Evolutionary conservation across 2,888 invertebrate genomes (phyloP).

Genomic region (Drosophila paranaensis): DNA sequence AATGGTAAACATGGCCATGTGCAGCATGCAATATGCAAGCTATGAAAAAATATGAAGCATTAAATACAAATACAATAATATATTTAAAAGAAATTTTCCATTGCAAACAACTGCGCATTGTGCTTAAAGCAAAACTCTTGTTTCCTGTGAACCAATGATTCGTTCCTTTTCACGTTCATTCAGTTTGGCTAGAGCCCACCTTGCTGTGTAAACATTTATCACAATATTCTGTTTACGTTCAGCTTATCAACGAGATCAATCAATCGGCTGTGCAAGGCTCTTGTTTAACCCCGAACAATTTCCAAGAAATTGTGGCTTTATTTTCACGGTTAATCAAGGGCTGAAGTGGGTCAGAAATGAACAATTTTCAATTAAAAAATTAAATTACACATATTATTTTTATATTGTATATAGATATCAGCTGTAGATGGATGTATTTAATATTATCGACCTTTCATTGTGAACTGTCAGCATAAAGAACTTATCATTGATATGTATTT

Average conservation of each 20-base stretch:
- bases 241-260: not conserved
- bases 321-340: not conserved
- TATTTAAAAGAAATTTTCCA: constrained; percentile 33
- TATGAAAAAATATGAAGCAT: constrained; percentile 36
- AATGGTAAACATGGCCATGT: constrained; percentile 54
- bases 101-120: not conserved
- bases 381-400: too few relatives aligned
- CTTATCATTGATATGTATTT: not conserved
- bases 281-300: not conserved
- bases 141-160: constrained; percentile 4
- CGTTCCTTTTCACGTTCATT: not conserved
- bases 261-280: not conserved
- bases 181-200: not conserved
- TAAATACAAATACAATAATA: constrained; percentile 49
- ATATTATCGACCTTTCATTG: not conserved
- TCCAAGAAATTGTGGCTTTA: not conserved
- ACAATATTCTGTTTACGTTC: not conserved
- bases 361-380: not conserved
- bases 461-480: not conserved
- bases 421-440: too few relatives aligned
- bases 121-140: not conserved
- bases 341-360: not conserved
- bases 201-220: not conserved
- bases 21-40: constrained; percentile 37
- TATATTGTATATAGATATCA: not conserved